phyloP scores from a whole-genome alignment of 2,113 vertebrate species.

The Centropus bengalensis region DNA sequence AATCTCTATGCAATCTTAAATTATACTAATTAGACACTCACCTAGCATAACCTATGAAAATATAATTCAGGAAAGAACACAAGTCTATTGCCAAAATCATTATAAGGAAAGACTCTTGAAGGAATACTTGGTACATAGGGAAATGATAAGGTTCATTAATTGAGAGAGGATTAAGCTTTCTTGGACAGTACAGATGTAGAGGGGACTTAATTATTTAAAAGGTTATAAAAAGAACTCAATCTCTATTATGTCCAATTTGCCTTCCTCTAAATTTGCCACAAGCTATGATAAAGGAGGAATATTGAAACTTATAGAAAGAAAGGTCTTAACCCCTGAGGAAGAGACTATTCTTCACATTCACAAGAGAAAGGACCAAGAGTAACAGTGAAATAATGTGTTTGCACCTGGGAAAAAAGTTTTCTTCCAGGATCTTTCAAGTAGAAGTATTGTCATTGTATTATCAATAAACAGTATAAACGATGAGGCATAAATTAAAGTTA shows the following conservation, averaged over 20 bases:
- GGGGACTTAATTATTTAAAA: slow-evolving; percentile 67
- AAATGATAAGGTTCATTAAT: background rate
- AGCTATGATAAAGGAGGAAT: slow-evolving; percentile 35
- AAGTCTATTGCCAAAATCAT: background rate
- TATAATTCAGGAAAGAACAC: background rate
- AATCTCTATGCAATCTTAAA: background rate
- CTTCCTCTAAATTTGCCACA: slow-evolving; percentile 39
- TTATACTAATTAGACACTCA: background rate
- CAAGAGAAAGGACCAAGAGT: background rate
- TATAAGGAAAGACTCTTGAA: slow-evolving; percentile 25
- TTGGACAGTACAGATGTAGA: slow-evolving; percentile 19
- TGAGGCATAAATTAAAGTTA: background rate
- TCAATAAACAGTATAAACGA: background rate
- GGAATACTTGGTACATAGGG: background rate
- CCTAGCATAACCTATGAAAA: background rate
- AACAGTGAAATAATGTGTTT: background rate
- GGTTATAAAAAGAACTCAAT: slow-evolving; percentile 61
- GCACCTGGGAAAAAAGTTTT: background rate
- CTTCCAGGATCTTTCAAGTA: background rate
- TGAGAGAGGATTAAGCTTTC: slow-evolving; percentile 5
- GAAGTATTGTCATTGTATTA: background rate
- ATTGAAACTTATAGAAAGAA: slow-evolving; percentile 23
- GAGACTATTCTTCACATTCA: background rate
- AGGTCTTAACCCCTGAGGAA: background rate
- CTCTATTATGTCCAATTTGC: slow-evolving; percentile 44